Base-by-base conservation (phyloP, 2,888 invertebrate genomes). In the Agrotis ipsilon region DNA sequence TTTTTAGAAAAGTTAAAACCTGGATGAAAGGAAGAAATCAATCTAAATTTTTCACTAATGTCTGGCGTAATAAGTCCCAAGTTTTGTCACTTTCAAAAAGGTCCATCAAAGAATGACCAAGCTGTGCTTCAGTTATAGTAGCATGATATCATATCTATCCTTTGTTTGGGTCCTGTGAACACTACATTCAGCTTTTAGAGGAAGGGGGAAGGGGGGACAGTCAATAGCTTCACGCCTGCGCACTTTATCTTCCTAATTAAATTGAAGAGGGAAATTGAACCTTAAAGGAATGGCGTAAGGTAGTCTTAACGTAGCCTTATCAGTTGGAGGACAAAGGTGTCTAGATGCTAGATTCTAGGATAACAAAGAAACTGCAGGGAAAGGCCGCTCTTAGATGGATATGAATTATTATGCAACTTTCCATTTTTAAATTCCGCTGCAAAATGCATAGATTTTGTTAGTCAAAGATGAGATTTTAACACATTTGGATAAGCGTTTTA, bases 171-270 rank as follows among this genome's bases (percentile, higher is more conserved):
- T 92, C 91, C 90, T 92, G 87, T 78, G 82, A 89, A 86, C 87
- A 88, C 90, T 90, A 90, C 86, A 87, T 90, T 90, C 90, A 91
- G 89, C 86, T 87, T 89, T 88, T 75, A 82, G 75, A 59, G 80
- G 71, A 83, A 83, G 81, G 84, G 82, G 70, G 72, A 60, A 78
- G 85, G 88, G 88, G 90, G 89, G 83, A 86, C 71, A 90, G 92
- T 94, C 94, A 88, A 94, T 94, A 94, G 88, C 87, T 83, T 76
- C 86, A 88, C 93, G 94, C 94, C 83, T 90, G 94, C 94, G 94
- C 86, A 83, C 71, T 87, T 67, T 68, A 68, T 72, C 71, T 76
- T 80, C 75, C 72, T 71, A 82, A 72, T 73, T 60, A 51, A 21
- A 59, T 63, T 43, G n/a, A 39, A 46, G 69, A 16, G 39, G 54